Base-by-base conservation (phyloP, 2,797 vertebrate genomes). In the Corythornis leucogaster region DNA sequence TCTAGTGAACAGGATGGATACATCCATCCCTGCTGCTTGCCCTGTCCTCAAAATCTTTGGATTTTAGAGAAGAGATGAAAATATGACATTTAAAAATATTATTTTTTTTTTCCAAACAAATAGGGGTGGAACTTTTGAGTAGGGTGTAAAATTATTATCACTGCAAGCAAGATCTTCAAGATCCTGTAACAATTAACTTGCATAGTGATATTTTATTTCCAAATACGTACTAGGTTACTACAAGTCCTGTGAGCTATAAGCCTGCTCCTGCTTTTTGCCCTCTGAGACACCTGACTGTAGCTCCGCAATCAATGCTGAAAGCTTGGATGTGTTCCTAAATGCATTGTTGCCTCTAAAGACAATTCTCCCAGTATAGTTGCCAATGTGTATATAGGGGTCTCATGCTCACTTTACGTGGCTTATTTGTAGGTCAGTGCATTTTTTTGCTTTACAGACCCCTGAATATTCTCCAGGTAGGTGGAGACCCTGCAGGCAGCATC, bases 21-120 rank as follows among this genome's bases (percentile, higher is more conserved):
- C 0, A 18, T 57, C n/a, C 50, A 11, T 85, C 78, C 12, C 30
- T 54, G 54, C 59, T 1, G 1, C 40, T 18, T 0, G 0, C 16
- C 13, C 14, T 70, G 22, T 71, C 62, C 46, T 88, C 45, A 59
- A 33, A 89, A 82, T 24, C 17, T 26, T 14, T 20, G 15, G 2
- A 3, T 84, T 84, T 58, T 75, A 71, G 25, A 75, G 25, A 64
- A 91, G 75, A 88, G 45, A 15, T 61, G 69, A 87, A 83, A 80
- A 67, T 51, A 79, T 79, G 25, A 20, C 4, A 16, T 74, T 80
- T 82, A 21, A 62, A 8, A 38, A 12, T 38, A 5, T 38, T 5
- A 14, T 38, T 38, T 35, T 4, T 28, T 28, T 63, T 58, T 71
- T 77, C 40, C 15, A 81, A 66, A 57, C 46, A 2, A 55, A 74